Percentiles rank a stretch among this genome's conserved stretches.
These are phyloP conservation scores for Zophobas morio DNA, from an alignment of 1,140 invertebrate genomes.

Conservation along the genomic window DNA sequence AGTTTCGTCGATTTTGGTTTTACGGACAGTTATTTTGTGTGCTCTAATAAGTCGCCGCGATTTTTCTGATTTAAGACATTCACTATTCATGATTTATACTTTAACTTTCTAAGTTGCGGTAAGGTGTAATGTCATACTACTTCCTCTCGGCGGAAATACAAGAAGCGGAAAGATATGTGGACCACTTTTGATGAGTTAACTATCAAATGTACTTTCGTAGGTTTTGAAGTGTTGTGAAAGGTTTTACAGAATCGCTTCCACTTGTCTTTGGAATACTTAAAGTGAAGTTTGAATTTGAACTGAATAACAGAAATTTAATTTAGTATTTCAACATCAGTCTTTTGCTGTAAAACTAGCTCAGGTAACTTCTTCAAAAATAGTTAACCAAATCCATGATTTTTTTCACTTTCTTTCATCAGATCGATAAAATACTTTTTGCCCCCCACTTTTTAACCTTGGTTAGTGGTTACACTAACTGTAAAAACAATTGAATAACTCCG, in stretches of 20 bases:
- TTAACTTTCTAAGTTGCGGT: not conserved
- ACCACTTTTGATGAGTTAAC: not conserved
- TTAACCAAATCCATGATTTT: too few species aligned
- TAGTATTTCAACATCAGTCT: not conserved
- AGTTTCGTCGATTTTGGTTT: slow-evolving; percentile 37
- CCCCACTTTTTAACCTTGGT: too few species aligned
- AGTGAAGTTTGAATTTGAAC: not conserved
- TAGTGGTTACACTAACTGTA: too few species aligned
- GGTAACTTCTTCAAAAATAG: not conserved
- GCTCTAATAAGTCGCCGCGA: slow-evolving; percentile 21
- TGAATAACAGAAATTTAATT: not conserved
- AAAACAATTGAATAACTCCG: too few species aligned
- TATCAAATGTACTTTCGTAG: not conserved
- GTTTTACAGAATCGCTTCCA: not conserved
- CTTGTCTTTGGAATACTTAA: not conserved
- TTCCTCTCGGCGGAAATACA: not conserved
- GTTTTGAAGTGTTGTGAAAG: not conserved
- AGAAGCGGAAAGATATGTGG: not conserved
- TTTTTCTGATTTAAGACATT: not conserved
- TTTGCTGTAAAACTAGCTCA: not conserved
- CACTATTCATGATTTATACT: not conserved
- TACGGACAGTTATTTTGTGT: slow-evolving; percentile 35
- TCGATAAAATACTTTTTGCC: too few species aligned
- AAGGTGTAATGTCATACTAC: not conserved
- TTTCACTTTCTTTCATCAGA: too few species aligned